Evolutionary conservation across 2,888 invertebrate species (phyloP), one percentile per base, ranked within the genome.

Genomic region (Geotrupes spiniger): DNA sequence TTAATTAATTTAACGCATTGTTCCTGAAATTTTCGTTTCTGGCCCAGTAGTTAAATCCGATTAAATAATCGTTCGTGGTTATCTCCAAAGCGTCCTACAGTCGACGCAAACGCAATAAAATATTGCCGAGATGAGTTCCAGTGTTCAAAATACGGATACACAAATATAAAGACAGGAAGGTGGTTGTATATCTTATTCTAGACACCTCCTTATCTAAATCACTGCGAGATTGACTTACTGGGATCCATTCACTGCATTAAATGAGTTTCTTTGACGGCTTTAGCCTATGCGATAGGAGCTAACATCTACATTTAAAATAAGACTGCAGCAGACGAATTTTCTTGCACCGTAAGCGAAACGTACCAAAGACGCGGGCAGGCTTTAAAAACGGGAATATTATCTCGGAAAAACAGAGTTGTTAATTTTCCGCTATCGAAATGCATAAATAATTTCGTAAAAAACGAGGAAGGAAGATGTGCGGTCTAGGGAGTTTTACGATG

Each of bases 131-230:
- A n/a, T n/a, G n/a, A n/a, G n/a, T n/a, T n/a, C 21, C 33, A 33
- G 15, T 14, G 33, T 33, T 33, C 14, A 33, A 33, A 33, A 33
- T 12, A 8, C 33, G 33, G 14, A 33, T 33, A 33, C 33, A 33
- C 33, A 33, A 33, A 33, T 14, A 33, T 33, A 33, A 33, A 15
- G 33, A 33, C 14, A 33, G 8, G 33, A 33, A 33, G 33, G 33
- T 33, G 9, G 33, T 33, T 33, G 33, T 33, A 33, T 33, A 33
- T 33, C 33, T 33, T 60, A 60, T 61, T 63, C 62, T 60, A 60
- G 58, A 61, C 60, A 62, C 63, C 62, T 62, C 54, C 65, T 64
- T 64, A 65, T 65, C 63, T 62, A 60, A 61, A 63, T 63, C 62
- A 57, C 56, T 51, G 47, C 53, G 57, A 63, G 59, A 64, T 65